Evolutionary conservation across 2,113 vertebrate genomes (phyloP).

Genomic region (Tyrannus savana): DNA sequence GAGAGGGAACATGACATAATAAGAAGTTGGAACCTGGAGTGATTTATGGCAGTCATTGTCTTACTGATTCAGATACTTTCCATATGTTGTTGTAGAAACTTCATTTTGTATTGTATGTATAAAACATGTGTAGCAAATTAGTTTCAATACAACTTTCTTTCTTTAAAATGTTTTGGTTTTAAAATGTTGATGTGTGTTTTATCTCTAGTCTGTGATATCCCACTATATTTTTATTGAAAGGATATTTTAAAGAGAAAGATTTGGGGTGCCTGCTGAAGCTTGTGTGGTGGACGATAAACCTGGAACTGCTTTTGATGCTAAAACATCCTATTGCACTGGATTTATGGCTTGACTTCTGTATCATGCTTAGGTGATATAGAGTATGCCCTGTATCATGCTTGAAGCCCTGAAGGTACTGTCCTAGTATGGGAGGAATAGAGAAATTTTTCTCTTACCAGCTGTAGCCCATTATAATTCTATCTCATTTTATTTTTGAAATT

Average conservation of each 20-base stretch:
- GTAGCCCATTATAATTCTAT: conserved; percentile 62
- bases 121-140: conserved; percentile 80
- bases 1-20: conserved; percentile 76
- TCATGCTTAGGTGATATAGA: conserved; percentile 16
- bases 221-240: conserved; percentile 21
- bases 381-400: not conserved
- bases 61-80: conserved; percentile 81
- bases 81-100: conserved; percentile 77
- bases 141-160: conserved; percentile 68
- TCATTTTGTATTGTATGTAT: conserved; percentile 70
- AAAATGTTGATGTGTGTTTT: conserved; percentile 63
- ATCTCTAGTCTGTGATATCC: conserved; percentile 52
- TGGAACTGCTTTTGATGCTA: conserved; percentile 28
- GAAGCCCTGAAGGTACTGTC: conserved; percentile 5
- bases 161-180: conserved; percentile 70
- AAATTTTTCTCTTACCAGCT: conserved; percentile 49
- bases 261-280: conserved; percentile 33
- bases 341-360: conserved; percentile 74
- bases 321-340: conserved; percentile 40
- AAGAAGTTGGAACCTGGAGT: conserved; percentile 76
- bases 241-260: conserved; percentile 19
- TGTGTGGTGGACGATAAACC: conserved; percentile 9
- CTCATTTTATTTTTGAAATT: conserved; percentile 68
- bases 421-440: conserved; percentile 15
- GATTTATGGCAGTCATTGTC: conserved; percentile 85